phyloP scores from a whole-genome alignment of 1,140 invertebrate genomes.

The Temnothorax longispinosus region DNA sequence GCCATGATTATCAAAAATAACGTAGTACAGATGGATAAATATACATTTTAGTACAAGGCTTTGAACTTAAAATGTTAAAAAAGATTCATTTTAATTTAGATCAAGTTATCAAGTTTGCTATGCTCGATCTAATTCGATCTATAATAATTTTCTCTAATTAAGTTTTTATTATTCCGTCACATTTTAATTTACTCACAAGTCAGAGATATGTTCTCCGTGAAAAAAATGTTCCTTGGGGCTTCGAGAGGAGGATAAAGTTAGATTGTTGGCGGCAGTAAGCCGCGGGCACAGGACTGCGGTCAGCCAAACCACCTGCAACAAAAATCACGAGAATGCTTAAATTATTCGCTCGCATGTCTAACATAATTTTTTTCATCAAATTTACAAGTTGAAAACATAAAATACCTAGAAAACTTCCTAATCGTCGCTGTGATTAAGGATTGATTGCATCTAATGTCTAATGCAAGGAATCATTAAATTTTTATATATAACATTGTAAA shows the following conservation, averaged over 20 bases:
- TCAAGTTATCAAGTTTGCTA: no score
- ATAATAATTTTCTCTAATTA: no score
- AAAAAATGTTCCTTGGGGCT: slow-evolving; percentile 79
- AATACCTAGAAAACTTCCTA: background rate
- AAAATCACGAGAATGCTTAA: slow-evolving; percentile 23
- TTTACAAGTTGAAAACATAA: background rate
- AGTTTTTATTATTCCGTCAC: background rate
- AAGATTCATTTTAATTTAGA: background rate
- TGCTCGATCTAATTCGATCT: no score
- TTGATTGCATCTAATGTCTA: background rate
- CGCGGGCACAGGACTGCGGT: slow-evolving; percentile 84
- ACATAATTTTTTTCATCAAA: background rate
- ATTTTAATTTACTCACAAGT: slow-evolving; percentile 67
- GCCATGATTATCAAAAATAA: background rate
- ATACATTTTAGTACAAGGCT: background rate
- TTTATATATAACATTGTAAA: background rate
- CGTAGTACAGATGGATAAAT: background rate
- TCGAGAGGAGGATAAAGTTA: slow-evolving; percentile 80
- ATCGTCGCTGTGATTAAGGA: background rate
- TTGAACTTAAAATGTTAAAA: background rate
- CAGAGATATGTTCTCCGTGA: slow-evolving; percentile 78
- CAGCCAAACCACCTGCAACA: slow-evolving; percentile 85
- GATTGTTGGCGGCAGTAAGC: slow-evolving; percentile 84
- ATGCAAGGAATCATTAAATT: background rate
- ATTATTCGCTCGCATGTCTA: background rate